Conservation (phyloP, 2,113 vertebrate genomes). For the Pteropus alecto region DNA sequence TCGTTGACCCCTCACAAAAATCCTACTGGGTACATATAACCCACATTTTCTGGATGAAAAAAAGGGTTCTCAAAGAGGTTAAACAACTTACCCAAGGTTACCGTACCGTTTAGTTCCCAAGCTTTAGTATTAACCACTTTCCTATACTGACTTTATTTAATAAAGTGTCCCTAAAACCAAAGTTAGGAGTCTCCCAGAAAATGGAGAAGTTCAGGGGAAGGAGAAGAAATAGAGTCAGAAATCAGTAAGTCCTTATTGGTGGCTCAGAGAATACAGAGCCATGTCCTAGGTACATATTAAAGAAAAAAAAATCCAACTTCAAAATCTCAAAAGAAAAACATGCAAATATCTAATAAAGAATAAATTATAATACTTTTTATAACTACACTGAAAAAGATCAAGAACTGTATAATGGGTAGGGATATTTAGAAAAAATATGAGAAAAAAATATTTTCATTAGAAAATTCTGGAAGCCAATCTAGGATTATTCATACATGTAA, state of each 20-base stretch:
- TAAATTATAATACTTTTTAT: not conserved
- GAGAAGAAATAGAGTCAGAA: not conserved
- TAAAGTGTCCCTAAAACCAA: not conserved
- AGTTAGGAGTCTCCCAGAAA: constrained; percentile 31
- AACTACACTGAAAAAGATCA: constrained; percentile 9
- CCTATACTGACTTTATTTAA: not conserved
- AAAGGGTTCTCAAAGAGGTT: not conserved
- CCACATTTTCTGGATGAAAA: not conserved
- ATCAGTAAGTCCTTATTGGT: constrained; percentile 5
- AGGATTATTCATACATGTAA: not conserved
- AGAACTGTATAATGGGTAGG: not conserved
- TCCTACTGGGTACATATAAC: not conserved
- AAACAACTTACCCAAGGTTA: not conserved
- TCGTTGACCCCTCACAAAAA: not conserved
- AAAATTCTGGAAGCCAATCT: constrained; percentile 14
- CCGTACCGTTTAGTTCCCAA: not conserved
- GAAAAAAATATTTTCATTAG: not conserved
- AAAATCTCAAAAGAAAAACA: constrained; percentile 2
- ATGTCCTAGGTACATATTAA: not conserved
- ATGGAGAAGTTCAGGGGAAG: not conserved
- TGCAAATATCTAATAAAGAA: constrained; percentile 9
- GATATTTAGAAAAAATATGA: constrained; percentile 5
- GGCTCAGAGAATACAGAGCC: not conserved
- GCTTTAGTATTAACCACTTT: not conserved
- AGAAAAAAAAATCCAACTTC: not conserved